Conservation (phyloP, 2,888 invertebrate species). For the Magallana nippona region DNA sequence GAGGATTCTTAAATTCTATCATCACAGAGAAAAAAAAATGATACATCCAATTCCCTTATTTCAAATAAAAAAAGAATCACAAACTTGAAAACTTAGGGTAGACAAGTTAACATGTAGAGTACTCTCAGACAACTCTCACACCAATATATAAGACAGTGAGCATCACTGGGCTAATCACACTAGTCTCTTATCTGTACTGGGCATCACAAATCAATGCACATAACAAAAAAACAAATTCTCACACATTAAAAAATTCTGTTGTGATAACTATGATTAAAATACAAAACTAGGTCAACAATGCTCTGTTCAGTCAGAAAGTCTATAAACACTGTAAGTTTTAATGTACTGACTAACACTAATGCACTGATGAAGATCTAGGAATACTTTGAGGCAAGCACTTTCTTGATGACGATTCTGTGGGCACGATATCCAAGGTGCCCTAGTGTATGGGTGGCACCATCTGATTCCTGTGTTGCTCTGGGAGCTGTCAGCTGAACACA, state of each 20-base stretch:
- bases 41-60: no score
- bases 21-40: no score
- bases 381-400: slow-evolving; percentile 15
- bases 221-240: background rate
- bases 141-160: slow-evolving; percentile 3
- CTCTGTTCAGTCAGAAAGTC: background rate
- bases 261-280: slow-evolving; percentile 16
- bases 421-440: no score
- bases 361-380: background rate
- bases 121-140: background rate
- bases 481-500: no score
- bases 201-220: slow-evolving; percentile 14
- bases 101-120: no score
- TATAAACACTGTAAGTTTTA: background rate
- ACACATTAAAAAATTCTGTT: background rate
- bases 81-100: no score
- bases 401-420: background rate
- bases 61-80: no score
- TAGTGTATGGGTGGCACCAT: background rate
- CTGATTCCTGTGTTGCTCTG: no score
- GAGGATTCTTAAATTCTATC: no score
- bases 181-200: background rate
- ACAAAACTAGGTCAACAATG: background rate
- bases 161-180: no score
- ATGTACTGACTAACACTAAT: slow-evolving; percentile 6